Base-by-base conservation (phyloP, 2,888 invertebrate genomes). In the Euplexia lucipara region DNA sequence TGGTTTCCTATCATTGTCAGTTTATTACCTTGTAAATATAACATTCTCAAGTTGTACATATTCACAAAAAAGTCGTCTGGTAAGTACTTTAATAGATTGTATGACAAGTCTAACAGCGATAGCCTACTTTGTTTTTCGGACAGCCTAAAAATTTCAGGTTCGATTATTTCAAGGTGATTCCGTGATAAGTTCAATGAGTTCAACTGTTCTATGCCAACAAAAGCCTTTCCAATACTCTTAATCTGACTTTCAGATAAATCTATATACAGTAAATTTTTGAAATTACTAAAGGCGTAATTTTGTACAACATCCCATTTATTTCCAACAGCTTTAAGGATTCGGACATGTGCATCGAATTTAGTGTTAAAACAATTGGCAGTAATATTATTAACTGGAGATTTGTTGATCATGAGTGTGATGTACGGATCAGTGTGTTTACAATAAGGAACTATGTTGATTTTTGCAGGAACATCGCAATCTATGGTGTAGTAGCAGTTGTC, bases 11-110 rank as follows among this genome's bases (percentile, higher is more conserved):
- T 16, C 3, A 16, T 22, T 18, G 30, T 30, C 8, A 80, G 47
- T 48, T 56, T 61, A n/a, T 82, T 82, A 7, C 71, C 80, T 58
- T 80, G 70, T 35, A 82, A 16, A 57, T 74, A 70, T 16, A 80
- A 62, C 35, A 51, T 59, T 37, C 47, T 73, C 26, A 82, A 68
- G 20, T 60, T 70, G 3, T 54, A 5, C 37, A 76, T 12, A 32
- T 63, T 58, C 6, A 22, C 14, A 14, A 79, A 82, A 14, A 62
- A 1, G 1, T 76, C 37, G 35, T 53, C 57, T 8, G 64, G 22
- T 37, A 80, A 57, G 53, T 63, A 35, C 6, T 56, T 63, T 30
- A 80, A 48, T 14, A 53, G 26, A 60, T 80, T 80, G 32, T 76
- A 59, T 3, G 80, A 80, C 37, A 80, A 62, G 7, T 80, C 82